Percentiles rank a stretch among this genome's conserved stretches.
These are phyloP conservation scores for Conus canariensis DNA, from an alignment of 2,888 invertebrate genomes.

Conservation along the genomic window DNA sequence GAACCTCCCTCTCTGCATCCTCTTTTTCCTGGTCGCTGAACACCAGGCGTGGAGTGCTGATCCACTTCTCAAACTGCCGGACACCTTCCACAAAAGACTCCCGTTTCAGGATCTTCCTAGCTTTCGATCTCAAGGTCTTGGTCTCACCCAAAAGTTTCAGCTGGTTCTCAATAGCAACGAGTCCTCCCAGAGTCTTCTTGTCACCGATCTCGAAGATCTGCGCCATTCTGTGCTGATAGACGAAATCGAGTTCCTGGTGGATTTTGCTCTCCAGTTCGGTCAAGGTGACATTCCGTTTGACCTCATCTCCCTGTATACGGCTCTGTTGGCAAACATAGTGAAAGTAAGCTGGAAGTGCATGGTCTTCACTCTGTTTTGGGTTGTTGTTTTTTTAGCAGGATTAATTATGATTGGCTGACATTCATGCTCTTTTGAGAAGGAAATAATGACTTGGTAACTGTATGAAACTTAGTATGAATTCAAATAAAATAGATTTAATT, in stretches of 20 bases:
- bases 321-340: not conserved
- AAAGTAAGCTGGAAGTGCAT: too few relatives aligned
- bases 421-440: too few relatives aligned
- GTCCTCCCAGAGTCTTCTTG: constrained; percentile 30
- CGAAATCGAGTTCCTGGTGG: not conserved
- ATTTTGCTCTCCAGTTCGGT: not conserved
- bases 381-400: too few relatives aligned
- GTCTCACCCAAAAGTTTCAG: constrained; percentile 37
- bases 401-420: too few relatives aligned
- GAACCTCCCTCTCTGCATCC: constrained; percentile 58
- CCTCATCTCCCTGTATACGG: not conserved
- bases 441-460: too few relatives aligned
- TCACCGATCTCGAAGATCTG: constrained; percentile 35
- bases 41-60: constrained; percentile 18
- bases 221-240: not conserved
- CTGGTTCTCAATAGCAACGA: constrained; percentile 44
- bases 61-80: constrained; percentile 43
- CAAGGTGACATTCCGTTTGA: not conserved
- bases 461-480: too few relatives aligned
- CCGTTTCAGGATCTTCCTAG: not conserved
- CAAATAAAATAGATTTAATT: too few relatives aligned
- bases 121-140: constrained; percentile 36
- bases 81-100: constrained; percentile 2
- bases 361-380: too few relatives aligned
- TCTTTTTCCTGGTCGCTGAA: constrained; percentile 54